These are phyloP conservation scores for Proterorhinus semilunaris DNA, from an alignment of 2,113 vertebrate genomes.

Conservation along the genomic window DNA sequence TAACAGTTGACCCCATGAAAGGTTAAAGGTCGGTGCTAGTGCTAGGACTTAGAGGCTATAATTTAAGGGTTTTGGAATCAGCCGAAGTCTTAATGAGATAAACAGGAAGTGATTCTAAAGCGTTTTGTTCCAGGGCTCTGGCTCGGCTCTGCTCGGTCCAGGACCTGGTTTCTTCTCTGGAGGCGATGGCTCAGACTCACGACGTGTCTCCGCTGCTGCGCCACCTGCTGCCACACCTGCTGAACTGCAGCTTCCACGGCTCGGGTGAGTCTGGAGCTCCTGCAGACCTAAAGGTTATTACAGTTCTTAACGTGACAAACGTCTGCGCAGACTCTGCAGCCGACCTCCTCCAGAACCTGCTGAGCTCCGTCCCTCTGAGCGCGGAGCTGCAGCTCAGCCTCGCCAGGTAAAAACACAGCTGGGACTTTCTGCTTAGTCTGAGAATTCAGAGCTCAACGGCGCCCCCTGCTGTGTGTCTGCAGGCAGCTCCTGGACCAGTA, in stretches of 20 bases:
- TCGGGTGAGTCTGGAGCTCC: conserved; percentile 52
- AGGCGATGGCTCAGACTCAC: conserved; percentile 76
- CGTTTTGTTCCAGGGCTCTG: conserved; percentile 74
- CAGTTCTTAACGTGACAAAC: not conserved
- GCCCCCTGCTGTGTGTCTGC: not conserved
- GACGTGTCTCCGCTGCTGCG: conserved; percentile 84
- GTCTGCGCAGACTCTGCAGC: conserved; percentile 22
- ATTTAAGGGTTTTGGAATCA: no score
- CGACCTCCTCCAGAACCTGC: conserved; percentile 74
- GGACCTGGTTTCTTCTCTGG: conserved; percentile 74
- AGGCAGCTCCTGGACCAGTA: conserved; percentile 85
- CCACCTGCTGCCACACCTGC: conserved; percentile 87
- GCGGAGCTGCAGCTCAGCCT: conserved; percentile 76
- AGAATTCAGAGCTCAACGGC: no score
- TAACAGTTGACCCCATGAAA: no score
- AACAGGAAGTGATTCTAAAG: not conserved
- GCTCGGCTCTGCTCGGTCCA: conserved; percentile 75
- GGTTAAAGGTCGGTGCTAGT: no score
- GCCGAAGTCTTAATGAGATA: no score
- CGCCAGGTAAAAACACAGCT: conserved; percentile 74
- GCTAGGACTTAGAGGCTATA: no score
- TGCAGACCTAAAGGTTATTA: no score
- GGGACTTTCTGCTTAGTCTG: no score
- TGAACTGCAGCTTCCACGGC: conserved; percentile 55
- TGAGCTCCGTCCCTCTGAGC: conserved; percentile 79